Base-by-base conservation (phyloP, 2,888 invertebrate species). In the Mythimna pallens region DNA sequence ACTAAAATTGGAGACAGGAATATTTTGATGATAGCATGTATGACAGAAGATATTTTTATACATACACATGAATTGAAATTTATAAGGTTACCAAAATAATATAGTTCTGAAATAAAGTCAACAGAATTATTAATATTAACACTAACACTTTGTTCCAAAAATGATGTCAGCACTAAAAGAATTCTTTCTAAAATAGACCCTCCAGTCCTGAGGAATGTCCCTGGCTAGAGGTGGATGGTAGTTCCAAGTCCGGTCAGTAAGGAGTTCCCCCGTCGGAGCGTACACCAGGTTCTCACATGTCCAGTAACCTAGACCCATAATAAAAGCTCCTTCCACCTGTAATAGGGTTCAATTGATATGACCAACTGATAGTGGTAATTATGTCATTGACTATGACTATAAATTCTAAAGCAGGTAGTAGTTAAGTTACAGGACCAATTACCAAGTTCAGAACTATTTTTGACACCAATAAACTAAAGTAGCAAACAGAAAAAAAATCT, bases 171-270 rank as follows among this genome's bases (percentile, higher is more conserved):
- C 94, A 90, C 97, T 98, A 9, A 97, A 94, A 59, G 97, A 96
- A 82, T 97, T 97, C 83, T 97, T 97, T 40, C 97, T 94, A 68
- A 98, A 96, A 68, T 97, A 97, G 1, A 98, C 94, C 70, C 97
- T 96, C 82, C 98, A 97, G 90, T 98, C 97, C 34, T 97, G 96
- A 0, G 98, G 98, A 82, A 98, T 98, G 84, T 98, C 98, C 88
- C 97, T 97, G 0, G 97, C 97, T 9, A 97, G 97, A 0, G 98
- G 98, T 0, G 97, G 97, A 85, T 97, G 97, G 88, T 98, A 98
- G 80, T 97, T 97, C 98, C 98, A 98, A 8, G 98, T 98, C 61
- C 98, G 96, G 86, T 97, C 97, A 0, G 98, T 98, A 8, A 98
- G 92, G 2, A 98, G 90, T 86, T 97, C 96, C 0, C 98, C 98